These are phyloP conservation scores for Sphaerophoria taeniata DNA, from an alignment of 2,888 invertebrate genomes.

Conservation along the genomic window DNA sequence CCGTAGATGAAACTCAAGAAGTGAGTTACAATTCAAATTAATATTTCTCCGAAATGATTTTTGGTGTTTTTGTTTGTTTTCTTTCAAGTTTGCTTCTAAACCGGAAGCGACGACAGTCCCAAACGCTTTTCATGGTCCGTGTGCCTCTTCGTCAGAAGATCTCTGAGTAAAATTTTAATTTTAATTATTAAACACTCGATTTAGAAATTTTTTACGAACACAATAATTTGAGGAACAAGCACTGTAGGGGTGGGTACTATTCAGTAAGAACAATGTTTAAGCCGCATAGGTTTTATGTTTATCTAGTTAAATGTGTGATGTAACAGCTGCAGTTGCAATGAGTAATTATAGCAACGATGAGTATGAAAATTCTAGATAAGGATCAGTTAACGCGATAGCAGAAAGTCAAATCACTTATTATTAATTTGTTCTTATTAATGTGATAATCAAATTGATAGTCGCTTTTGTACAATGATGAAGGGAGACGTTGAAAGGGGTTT, in stretches of 20 bases:
- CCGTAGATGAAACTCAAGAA: constrained; percentile 91
- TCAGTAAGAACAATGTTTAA: background rate
- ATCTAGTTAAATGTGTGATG: too few relatives aligned
- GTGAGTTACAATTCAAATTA: constrained; percentile 80
- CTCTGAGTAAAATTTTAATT: constrained; percentile 76
- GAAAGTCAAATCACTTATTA: too few relatives aligned
- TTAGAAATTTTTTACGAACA: constrained; percentile 67
- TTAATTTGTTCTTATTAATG: too few relatives aligned
- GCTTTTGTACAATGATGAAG: too few relatives aligned
- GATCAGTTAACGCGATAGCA: too few relatives aligned
- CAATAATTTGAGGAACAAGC: constrained; percentile 41
- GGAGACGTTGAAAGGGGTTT: too few relatives aligned
- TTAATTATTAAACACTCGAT: constrained; percentile 29
- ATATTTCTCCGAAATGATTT: background rate
- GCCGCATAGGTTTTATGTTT: too few relatives aligned
- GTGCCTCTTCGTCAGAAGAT: constrained; percentile 85
- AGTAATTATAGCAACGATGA: too few relatives aligned
- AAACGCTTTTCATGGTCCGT: constrained; percentile 83
- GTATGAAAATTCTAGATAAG: too few relatives aligned
- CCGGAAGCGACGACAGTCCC: constrained; percentile 78
- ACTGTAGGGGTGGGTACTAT: background rate
- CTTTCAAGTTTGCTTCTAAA: constrained; percentile 64
- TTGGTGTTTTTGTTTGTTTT: constrained; percentile 3
- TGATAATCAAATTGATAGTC: too few relatives aligned
- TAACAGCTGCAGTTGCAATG: too few relatives aligned